These are phyloP conservation scores for Spodoptera picta DNA, from an alignment of 2,888 invertebrate genomes.

Conservation along the genomic window DNA sequence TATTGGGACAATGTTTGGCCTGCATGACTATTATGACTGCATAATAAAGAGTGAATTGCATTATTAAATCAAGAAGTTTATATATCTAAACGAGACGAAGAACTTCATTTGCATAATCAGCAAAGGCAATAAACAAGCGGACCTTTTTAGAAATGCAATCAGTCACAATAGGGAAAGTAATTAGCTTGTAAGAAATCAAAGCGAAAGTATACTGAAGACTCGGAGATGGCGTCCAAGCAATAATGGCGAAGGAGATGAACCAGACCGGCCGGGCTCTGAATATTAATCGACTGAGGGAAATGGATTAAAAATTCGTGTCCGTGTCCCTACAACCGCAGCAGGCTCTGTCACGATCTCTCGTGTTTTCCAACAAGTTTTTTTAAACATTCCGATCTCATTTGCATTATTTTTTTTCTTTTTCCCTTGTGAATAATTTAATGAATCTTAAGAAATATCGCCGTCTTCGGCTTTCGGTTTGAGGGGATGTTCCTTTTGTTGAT, in stretches of 20 bases:
- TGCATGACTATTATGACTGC: neutral
- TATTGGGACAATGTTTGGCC: constrained; percentile 18
- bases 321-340: constrained; percentile 77
- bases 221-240: constrained; percentile 79
- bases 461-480: constrained; percentile 60
- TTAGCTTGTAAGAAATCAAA: constrained; percentile 85
- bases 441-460: constrained; percentile 83
- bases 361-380: constrained; percentile 87
- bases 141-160: constrained; percentile 62
- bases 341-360: constrained; percentile 77
- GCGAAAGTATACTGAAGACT: constrained; percentile 68
- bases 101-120: constrained; percentile 34
- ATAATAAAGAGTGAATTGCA: neutral
- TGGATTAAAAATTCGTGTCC: constrained; percentile 87
- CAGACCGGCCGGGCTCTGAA: constrained; percentile 87
- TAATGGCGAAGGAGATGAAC: constrained; percentile 88
- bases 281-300: constrained; percentile 88
- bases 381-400: constrained; percentile 83
- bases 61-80: neutral
- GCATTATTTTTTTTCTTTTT: constrained; percentile 82
- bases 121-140: constrained; percentile 39
- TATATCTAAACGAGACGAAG: constrained; percentile 1
- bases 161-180: constrained; percentile 80
- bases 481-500: constrained; percentile 51
- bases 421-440: constrained; percentile 88